phyloP scores from a whole-genome alignment of 2,888 invertebrate species.

The Amphimallon solstitiale region DNA sequence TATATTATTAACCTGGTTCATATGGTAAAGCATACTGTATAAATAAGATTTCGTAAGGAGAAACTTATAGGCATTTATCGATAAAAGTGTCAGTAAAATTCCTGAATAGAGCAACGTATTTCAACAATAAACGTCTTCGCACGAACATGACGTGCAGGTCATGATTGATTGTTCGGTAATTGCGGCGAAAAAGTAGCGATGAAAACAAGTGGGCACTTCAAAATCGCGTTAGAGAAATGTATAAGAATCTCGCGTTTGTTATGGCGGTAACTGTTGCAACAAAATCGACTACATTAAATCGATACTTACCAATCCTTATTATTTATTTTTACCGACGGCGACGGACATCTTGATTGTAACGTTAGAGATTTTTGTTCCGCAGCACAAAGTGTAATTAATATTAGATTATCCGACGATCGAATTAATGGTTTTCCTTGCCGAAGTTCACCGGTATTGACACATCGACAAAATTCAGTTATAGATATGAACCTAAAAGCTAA shows the following conservation, averaged over 20 bases:
- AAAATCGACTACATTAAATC: neutral
- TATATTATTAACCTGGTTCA: too few species aligned
- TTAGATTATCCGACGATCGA: neutral
- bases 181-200: slow-evolving; percentile 19
- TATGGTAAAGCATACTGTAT: too few species aligned
- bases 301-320: neutral
- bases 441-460: neutral
- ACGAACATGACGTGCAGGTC: slow-evolving; percentile 22
- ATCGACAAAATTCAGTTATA: too few species aligned
- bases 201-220: slow-evolving; percentile 29
- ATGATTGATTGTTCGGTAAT: slow-evolving; percentile 29
- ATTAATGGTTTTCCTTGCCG: neutral
- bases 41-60: neutral
- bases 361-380: neutral
- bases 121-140: slow-evolving; percentile 27
- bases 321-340: neutral
- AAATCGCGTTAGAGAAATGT: slow-evolving; percentile 28
- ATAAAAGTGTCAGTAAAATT: slow-evolving; percentile 25
- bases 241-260: neutral
- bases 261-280: slow-evolving; percentile 16
- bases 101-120: slow-evolving; percentile 13
- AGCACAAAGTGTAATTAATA: slow-evolving; percentile 7
- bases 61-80: slow-evolving; percentile 7
- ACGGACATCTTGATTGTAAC: neutral
- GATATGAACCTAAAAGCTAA: too few species aligned